A percentile compares a stretch with the other conserved stretches of the same genome.
phyloP scores from a whole-genome alignment of 2,797 vertebrate species.

The Enteromius fasciolatus region DNA sequence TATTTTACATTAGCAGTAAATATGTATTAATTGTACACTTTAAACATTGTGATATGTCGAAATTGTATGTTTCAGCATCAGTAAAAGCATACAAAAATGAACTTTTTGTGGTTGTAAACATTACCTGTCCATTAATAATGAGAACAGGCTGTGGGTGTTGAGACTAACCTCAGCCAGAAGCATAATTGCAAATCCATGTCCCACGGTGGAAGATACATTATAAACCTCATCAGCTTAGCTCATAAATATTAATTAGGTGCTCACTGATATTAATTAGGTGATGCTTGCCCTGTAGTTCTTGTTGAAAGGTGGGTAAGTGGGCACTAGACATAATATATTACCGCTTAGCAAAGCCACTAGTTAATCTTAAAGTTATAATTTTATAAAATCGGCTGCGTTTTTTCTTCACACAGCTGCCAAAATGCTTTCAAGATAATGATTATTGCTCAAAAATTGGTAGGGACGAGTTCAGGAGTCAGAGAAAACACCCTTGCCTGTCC shows the following conservation, averaged over 20 bases:
- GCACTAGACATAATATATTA: neutral
- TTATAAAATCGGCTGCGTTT: neutral
- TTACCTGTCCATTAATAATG: neutral
- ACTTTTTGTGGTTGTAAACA: neutral
- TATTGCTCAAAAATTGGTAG: neutral
- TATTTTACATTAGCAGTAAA: neutral
- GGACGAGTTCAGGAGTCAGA: neutral
- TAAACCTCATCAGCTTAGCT: conserved; percentile 4
- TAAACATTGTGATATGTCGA: neutral
- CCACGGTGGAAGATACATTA: neutral
- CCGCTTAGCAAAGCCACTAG: neutral
- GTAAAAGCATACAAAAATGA: neutral
- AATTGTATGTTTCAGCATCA: neutral
- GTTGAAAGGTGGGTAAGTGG: neutral
- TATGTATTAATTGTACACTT: neutral
- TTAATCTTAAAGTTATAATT: neutral
- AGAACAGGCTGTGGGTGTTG: neutral
- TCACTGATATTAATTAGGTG: conserved; percentile 11
- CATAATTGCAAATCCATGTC: conserved; percentile 7
- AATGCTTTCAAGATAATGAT: neutral
- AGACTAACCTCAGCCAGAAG: conserved; percentile 21
- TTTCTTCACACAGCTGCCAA: neutral
- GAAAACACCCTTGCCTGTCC: conserved; percentile 4
- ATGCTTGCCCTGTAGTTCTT: neutral
- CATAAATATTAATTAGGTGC: neutral